phyloP scores from a whole-genome alignment of 2,113 vertebrate genomes.

The Tricholaema leucomelas region DNA sequence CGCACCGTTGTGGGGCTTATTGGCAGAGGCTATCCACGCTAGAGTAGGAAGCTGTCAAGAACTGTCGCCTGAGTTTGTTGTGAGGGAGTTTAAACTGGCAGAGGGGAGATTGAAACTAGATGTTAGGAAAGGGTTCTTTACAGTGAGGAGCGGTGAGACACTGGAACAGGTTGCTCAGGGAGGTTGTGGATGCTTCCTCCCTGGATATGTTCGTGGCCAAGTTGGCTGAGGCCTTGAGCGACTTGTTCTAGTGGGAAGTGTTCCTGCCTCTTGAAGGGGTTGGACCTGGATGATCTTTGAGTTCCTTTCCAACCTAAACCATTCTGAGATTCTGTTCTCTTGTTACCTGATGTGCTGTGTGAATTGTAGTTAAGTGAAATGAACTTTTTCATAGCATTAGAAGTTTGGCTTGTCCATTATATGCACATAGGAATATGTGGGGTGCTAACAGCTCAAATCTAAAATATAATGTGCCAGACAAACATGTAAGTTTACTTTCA shows the following conservation, averaged over 20 bases:
- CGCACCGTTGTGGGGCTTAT: rapidly evolving
- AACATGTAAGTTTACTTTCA: neutral
- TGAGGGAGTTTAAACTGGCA: too few species aligned
- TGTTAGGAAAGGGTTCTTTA: too few species aligned
- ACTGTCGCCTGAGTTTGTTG: neutral
- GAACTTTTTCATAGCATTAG: neutral
- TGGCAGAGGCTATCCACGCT: rapidly evolving
- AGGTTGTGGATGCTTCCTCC: too few species aligned
- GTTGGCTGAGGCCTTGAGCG: too few species aligned
- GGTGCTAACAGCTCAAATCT: neutral
- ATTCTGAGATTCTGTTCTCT: neutral
- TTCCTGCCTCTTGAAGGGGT: too few species aligned
- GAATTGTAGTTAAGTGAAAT: neutral
- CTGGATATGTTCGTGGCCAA: too few species aligned
- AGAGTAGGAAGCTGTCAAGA: rapidly evolving
- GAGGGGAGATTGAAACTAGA: too few species aligned
- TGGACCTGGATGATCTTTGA: too few species aligned
- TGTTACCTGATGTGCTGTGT: neutral
- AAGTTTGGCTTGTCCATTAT: neutral
- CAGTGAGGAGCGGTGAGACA: too few species aligned
- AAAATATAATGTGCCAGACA: rapidly evolving
- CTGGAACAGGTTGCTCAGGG: too few species aligned
- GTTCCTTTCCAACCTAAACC: too few species aligned
- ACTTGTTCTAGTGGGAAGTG: too few species aligned
- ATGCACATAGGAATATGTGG: rapidly evolving